Percentiles rank a stretch among this genome's conserved stretches.
These are phyloP conservation scores for Cerceris rybyensis DNA, from an alignment of 2,888 invertebrate genomes.

Conservation along the genomic window DNA sequence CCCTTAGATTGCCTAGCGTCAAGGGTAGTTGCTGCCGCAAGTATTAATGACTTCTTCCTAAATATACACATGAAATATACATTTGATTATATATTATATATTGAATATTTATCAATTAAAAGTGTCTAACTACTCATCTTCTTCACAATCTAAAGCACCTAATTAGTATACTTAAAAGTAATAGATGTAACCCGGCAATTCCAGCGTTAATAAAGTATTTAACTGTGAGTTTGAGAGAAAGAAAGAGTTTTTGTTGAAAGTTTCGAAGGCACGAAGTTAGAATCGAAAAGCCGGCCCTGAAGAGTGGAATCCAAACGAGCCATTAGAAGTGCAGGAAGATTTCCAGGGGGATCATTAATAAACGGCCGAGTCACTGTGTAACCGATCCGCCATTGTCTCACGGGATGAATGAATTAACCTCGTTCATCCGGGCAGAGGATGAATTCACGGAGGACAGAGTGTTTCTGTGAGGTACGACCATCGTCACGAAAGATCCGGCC, in stretches of 20 bases:
- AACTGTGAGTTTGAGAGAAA: neutral
- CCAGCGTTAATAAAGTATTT: no score
- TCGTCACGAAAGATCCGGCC: constrained; percentile 58
- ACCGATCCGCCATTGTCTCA: constrained; percentile 76
- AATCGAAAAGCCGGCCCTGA: constrained; percentile 36
- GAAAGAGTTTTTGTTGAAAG: neutral
- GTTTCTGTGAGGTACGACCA: constrained; percentile 53
- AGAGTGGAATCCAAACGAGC: constrained; percentile 47
- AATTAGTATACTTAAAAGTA: neutral
- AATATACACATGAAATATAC: no score
- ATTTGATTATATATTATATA: no score
- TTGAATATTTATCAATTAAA: no score
- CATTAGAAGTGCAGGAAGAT: constrained; percentile 61
- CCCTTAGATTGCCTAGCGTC: no score
- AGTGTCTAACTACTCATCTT: no score
- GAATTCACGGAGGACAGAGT: constrained; percentile 45
- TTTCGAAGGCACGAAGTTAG: neutral
- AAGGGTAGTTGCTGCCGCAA: no score
- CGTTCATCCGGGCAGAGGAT: constrained; percentile 53
- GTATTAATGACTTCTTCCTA: no score
- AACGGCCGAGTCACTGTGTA: constrained; percentile 75
- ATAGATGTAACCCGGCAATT: no score
- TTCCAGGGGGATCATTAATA: constrained; percentile 75
- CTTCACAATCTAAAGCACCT: no score
- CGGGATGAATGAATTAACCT: constrained; percentile 75